Evolutionary conservation across 2,888 invertebrate species (phyloP).

Genomic region (Leistus spinibarbis): DNA sequence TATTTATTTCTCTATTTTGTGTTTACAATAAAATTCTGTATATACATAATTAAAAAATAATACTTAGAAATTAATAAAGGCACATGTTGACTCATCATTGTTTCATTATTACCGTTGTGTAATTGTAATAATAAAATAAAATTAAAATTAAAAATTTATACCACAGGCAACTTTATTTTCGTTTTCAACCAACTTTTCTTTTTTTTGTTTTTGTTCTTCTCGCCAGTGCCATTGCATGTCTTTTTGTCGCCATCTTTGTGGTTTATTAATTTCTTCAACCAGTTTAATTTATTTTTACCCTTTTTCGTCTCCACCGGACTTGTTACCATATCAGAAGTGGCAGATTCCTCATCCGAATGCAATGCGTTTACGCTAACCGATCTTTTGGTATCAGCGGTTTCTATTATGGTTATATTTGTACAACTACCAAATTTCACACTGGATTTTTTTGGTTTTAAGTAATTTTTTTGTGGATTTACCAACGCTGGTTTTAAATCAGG

Average conservation of each 20-base stretch:
- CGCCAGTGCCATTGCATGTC: conserved; percentile 25
- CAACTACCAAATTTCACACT: conserved; percentile 48
- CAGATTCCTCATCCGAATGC: conserved; percentile 1
- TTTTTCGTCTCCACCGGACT: conserved; percentile 42
- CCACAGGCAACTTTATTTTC: conserved; percentile 20
- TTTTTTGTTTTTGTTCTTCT: conserved; percentile 42
- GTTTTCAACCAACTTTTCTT: conserved; percentile 24
- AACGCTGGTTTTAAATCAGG: conserved; percentile 30
- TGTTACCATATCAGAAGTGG: conserved; percentile 19
- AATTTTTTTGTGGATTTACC: conserved; percentile 4
- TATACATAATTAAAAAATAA: conserved; percentile 17
- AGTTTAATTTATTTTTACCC: conserved; percentile 41
- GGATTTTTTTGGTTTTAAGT: conserved; percentile 44
- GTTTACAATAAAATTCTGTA: conserved; percentile 15
- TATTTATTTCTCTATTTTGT: conserved; percentile 14
- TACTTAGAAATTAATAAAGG: conserved; percentile 29
- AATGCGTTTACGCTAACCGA: conserved; percentile 28
- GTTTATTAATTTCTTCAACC: conserved; percentile 44
- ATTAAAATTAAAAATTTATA: conserved; percentile 12
- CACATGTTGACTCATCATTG: conserved; percentile 14
- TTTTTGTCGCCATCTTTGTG: conserved; percentile 37
- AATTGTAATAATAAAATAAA: neutral
- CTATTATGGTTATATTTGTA: conserved; percentile 41
- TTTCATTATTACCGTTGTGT: neutral
- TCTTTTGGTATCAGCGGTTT: conserved; percentile 2